A percentile compares a stretch with the other conserved stretches of the same genome.
Conservation (phyloP, 2,113 vertebrate species). For the Cyphomyrus discorhynchus region DNA sequence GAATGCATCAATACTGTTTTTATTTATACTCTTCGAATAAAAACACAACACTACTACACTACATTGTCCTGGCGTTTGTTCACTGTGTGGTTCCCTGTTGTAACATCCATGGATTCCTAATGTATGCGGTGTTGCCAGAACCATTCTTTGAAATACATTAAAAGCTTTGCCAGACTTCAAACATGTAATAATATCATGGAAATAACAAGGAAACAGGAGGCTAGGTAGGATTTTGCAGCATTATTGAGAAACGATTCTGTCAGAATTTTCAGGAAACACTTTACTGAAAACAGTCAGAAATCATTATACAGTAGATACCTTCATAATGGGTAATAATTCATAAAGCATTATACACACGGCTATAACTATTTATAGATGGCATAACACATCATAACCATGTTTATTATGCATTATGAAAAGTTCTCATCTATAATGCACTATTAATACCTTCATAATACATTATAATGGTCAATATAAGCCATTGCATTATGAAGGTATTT, state of each 20-base stretch:
- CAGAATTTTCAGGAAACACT: no score
- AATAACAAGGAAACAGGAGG: background rate
- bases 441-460: no score
- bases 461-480: no score
- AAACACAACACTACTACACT: background rate
- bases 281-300: no score
- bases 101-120: background rate
- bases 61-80: background rate
- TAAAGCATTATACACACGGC: no score
- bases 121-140: background rate
- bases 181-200: background rate
- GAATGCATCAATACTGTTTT: background rate
- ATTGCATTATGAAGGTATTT: background rate
- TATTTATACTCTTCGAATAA: background rate
- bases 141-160: background rate
- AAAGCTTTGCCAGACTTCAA: background rate
- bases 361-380: no score
- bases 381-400: no score
- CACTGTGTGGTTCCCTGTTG: background rate
- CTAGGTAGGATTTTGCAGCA: background rate
- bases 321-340: no score
- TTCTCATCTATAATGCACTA: no score
- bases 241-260: background rate
- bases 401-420: no score
- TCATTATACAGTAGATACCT: no score